phyloP scores from a whole-genome alignment of 2,113 vertebrate genomes.

The Madoqua kirkii region DNA sequence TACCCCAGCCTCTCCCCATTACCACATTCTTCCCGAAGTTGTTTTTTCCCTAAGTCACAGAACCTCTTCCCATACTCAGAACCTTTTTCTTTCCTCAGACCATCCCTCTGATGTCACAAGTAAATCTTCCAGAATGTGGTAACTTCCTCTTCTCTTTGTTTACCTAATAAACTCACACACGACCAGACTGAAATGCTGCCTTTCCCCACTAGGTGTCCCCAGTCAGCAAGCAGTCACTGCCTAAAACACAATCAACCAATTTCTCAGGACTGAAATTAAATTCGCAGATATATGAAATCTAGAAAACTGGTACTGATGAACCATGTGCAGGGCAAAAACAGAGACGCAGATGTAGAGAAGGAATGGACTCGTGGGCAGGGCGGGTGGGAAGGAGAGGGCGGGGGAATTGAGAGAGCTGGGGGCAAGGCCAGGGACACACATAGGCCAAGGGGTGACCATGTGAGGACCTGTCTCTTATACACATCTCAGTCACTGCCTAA shows the following conservation, averaged over 20 bases:
- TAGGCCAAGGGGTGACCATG: too few species aligned
- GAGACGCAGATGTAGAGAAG: not conserved
- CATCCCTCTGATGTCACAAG: not conserved
- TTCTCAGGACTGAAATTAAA: not conserved
- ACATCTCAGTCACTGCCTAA: not conserved
- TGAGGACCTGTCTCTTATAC: too few species aligned
- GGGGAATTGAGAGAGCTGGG: too few species aligned
- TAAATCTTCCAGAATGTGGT: constrained; percentile 27
- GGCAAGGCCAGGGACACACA: too few species aligned
- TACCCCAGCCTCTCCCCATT: not conserved
- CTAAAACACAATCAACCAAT: not conserved
- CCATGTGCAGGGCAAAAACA: not conserved
- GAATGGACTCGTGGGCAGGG: not conserved
- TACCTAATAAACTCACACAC: not conserved
- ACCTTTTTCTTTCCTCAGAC: not conserved
- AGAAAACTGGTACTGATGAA: not conserved
- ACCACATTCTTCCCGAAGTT: not conserved
- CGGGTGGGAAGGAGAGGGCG: not conserved
- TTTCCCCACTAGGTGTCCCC: constrained; percentile 60
- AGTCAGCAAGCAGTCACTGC: not conserved
- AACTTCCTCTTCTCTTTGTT: constrained; percentile 31
- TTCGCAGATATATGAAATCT: not conserved
- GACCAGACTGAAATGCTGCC: constrained; percentile 1
- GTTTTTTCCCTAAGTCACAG: not conserved
- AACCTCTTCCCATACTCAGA: not conserved